phyloP scores from a whole-genome alignment of 1,140 invertebrate species.

The Caenorhabditis remanei region DNA sequence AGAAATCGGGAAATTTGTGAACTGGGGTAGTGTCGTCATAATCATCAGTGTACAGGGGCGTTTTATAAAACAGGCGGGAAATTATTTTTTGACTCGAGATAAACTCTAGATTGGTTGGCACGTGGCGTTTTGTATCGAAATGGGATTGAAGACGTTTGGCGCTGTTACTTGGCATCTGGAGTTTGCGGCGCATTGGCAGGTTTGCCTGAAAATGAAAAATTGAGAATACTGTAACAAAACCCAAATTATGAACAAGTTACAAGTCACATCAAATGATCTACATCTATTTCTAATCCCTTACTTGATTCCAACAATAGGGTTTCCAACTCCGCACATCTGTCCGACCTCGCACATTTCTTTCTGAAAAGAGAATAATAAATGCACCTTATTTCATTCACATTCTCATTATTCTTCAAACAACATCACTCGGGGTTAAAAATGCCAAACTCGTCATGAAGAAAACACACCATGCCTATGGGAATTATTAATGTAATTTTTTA shows the following conservation, averaged over 20 bases:
- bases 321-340: conserved; percentile 41
- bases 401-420: not conserved
- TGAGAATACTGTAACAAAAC: not conserved
- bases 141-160: conserved; percentile 26
- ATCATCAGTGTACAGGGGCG: not conserved
- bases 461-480: not conserved
- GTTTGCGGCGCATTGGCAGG: conserved; percentile 10
- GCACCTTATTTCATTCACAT: not conserved
- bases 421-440: conserved; percentile 11
- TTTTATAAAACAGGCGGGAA: not conserved
- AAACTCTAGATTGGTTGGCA: not conserved
- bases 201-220: not conserved
- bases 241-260: too few relatives aligned
- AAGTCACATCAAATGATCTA: not conserved
- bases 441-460: not conserved
- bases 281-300: not conserved
- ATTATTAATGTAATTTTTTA: conserved; percentile 6
- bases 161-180: not conserved
- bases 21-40: not conserved
- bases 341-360: conserved; percentile 34
- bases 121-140: conserved; percentile 9
- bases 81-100: not conserved
- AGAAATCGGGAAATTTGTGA: not conserved
- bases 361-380: conserved; percentile 33
- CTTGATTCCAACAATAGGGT: conserved; percentile 29